Evolutionary conservation across 2,888 invertebrate species (phyloP), one percentile per base, ranked within the genome.

Genomic region (Ornithoptera alexandrae): DNA sequence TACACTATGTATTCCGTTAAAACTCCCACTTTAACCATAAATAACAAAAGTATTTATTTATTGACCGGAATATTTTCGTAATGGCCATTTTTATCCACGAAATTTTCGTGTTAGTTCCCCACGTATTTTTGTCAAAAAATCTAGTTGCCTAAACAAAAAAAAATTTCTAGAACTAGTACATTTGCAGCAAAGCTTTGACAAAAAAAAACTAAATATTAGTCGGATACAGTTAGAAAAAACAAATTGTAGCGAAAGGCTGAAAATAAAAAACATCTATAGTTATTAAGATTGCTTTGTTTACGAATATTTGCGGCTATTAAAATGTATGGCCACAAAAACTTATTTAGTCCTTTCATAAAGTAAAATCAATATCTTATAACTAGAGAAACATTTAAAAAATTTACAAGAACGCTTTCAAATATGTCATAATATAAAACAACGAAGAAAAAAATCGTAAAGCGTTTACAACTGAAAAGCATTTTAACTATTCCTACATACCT

Each of bases 241-340:
- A 53, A 53, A 10, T 53, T n/a, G n/a, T 64, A 7, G 6, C 22
- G 50, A 17, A 58, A 22, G 20, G 3, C 24, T n/a, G 18, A 42
- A 70, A 71, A 70, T 71, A 68, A 74, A 74, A 74, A 70, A 65
- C 69, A 70, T 67, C 59, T 17, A n/a, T 67, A 69, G 71, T 74
- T 77, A 76, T 70, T 76, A 75, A 74, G 71, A 68, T 75, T 75
- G 73, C 73, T 76, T 46, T 74, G 72, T 74, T 78, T 76, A 76
- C 73, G 75, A 73, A 74, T 72, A 72, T 74, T 74, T 74, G 73
- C 76, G 76, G 74, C 74, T 72, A 75, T 72, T 73, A 75, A 75
- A 77, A 74, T 71, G 30, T 50, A 20, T 75, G 68, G 65, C 72
- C 71, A 71, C 74, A 75, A 64, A 75, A 74, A 74, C 73, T 62